Base-by-base conservation (phyloP, 2,113 vertebrate species). In the Rostratula benghalensis region DNA sequence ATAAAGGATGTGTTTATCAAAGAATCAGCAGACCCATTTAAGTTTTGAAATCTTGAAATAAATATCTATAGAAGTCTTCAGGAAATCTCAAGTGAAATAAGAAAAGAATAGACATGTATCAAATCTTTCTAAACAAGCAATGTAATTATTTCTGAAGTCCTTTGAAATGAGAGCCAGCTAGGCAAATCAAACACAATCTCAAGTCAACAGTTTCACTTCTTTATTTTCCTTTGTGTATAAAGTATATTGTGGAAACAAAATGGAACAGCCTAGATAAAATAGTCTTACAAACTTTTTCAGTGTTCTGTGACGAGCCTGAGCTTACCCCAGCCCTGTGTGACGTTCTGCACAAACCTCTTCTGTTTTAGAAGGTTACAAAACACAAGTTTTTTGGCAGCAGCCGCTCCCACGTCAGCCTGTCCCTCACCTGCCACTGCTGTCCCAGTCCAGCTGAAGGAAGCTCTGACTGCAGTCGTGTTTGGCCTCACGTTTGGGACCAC, bases 51-150 rank as follows among this genome's bases (percentile, higher is more conserved):
- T 93, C 87, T 83, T 90, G 88, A 82, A 97, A 93, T 87, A 94
- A 93, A 74, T 83, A 90, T 93, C 82, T 86, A 31, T 86, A 77
- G 53, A 82, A 86, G 37, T 80, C 82, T 79, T 93, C 50, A 63
- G 51, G 69, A 91, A 93, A 92, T 90, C 87, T 96, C 92, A 70
- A 86, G 54, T 93, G 90, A 90, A 94, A 71, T 64, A 85, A 91
- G 89, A 91, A 78, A 89, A 95, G 48, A 85, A 80, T 85, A 90
- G 87, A 56, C 59, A 37, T 80, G 37, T 90, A 93, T 83, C 71
- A 88, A 90, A 90, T 95, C 85, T 93, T 94, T 94, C 90, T 92
- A 96, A 97, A 96, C 79, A 94, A 88, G 83, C 59, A 83, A 39
- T 82, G 45, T 80, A 92, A 94, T 97, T 95, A 92, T 93, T 95